Evolutionary conservation across 2,113 vertebrate genomes (phyloP).

Genomic region (Tiliqua scincoides): DNA sequence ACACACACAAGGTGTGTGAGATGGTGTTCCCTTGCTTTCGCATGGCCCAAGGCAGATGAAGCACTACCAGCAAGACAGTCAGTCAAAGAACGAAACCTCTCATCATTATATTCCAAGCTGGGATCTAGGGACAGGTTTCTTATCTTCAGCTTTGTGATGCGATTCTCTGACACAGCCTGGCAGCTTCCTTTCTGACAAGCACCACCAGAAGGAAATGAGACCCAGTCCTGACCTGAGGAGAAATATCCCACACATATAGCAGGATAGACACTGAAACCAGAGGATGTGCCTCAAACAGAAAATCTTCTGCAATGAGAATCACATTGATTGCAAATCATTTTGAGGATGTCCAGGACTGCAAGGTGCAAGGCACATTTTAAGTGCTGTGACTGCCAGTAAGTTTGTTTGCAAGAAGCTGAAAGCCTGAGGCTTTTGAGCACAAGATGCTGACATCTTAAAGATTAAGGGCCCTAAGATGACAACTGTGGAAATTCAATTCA

Average conservation of each 20-base stretch:
- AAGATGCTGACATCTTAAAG: not conserved
- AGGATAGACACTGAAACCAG: not conserved
- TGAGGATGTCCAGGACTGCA: not conserved
- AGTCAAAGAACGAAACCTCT: slow-evolving; percentile 8
- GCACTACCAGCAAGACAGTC: not conserved
- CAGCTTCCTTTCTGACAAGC: not conserved
- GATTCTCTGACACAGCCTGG: not conserved
- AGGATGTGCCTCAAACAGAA: not conserved
- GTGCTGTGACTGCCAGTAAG: not conserved
- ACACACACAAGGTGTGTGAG: not conserved
- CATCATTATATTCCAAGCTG: not conserved
- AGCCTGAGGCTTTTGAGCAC: not conserved
- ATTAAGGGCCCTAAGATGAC: not conserved
- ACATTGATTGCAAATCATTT: not conserved
- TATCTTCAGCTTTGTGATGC: not conserved
- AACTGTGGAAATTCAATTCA: not conserved
- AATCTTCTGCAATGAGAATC: not conserved
- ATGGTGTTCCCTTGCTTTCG: not conserved
- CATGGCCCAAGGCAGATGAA: not conserved
- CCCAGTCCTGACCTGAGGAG: not conserved
- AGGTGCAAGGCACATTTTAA: not conserved
- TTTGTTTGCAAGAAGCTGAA: not conserved
- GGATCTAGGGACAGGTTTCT: slow-evolving; percentile 15
- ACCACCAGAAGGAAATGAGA: not conserved
- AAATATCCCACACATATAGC: not conserved